These are phyloP conservation scores for Dendrophyllia cribrosa DNA, from an alignment of 64 coral and sea anemone species.

Conservation along the genomic window DNA sequence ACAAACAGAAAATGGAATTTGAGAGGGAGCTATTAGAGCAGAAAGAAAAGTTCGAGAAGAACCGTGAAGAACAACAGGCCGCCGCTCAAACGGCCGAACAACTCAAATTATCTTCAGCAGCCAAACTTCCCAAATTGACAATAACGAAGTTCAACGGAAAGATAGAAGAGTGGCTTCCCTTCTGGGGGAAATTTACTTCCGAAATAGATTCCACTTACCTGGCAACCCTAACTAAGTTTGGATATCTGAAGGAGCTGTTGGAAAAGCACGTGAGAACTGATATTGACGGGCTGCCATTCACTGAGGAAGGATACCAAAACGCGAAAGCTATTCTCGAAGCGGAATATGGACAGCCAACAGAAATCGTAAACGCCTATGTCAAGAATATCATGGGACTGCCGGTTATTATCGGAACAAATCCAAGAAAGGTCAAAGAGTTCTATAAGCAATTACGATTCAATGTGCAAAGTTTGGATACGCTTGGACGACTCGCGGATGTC, in stretches of 20 bases:
- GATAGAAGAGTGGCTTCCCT: constrained; percentile 54
- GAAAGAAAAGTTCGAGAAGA: neutral
- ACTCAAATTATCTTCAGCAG: constrained; percentile 23
- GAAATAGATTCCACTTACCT: constrained; percentile 32
- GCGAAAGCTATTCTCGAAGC: constrained; percentile 44
- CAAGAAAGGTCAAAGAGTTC: constrained; percentile 28
- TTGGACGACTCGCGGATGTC: constrained; percentile 20
- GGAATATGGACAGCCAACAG: constrained; percentile 32
- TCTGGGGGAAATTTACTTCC: constrained; percentile 52
- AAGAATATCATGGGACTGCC: too few species aligned
- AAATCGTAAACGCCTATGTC: constrained; percentile 33
- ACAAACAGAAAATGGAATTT: neutral
- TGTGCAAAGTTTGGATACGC: constrained; percentile 42
- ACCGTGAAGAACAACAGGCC: constrained; percentile 36
- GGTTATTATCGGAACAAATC: too few species aligned
- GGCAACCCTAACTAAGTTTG: constrained; percentile 50
- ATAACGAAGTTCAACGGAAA: constrained; percentile 71
- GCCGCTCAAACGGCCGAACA: constrained; percentile 21
- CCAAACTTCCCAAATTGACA: constrained; percentile 66
- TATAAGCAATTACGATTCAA: constrained; percentile 21
- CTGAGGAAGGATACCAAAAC: constrained; percentile 39
- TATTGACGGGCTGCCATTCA: constrained; percentile 57
- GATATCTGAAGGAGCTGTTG: constrained; percentile 54
- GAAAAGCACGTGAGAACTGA: constrained; percentile 24
- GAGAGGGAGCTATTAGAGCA: neutral